Percentiles rank a stretch among this genome's conserved stretches.
Evolutionary conservation across 1,140 invertebrate genomes (phyloP).

Genomic region (Habropoda laboriosa): DNA sequence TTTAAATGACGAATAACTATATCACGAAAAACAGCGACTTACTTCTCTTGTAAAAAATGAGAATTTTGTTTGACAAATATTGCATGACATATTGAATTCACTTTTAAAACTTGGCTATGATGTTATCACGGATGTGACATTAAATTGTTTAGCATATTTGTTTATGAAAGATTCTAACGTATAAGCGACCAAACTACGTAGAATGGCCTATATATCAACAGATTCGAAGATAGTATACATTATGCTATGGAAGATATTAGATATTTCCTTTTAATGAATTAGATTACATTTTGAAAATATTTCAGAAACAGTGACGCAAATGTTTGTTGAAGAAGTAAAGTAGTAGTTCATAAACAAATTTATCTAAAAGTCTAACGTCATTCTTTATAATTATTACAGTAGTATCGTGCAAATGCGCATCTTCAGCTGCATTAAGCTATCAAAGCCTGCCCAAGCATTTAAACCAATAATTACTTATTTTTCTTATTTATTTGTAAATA

Average conservation of each 20-base stretch:
- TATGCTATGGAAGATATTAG: background rate
- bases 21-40: conserved; percentile 31
- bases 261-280: background rate
- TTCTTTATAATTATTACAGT: background rate
- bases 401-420: background rate
- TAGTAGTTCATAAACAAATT: background rate
- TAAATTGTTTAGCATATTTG: background rate
- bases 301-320: background rate
- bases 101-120: background rate
- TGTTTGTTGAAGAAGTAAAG: background rate
- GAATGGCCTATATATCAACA: background rate
- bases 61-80: conserved; percentile 74
- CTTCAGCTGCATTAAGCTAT: background rate
- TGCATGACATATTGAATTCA: conserved; percentile 72
- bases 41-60: conserved; percentile 75
- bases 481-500: no score
- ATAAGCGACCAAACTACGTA: background rate
- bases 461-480: no score
- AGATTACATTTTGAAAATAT: background rate
- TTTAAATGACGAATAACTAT: conserved; percentile 27
- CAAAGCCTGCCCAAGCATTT: background rate
- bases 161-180: background rate
- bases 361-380: background rate
- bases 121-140: conserved; percentile 12
- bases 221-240: background rate